Conservation (phyloP, 2,113 vertebrate species). For the Cebus imitator region DNA sequence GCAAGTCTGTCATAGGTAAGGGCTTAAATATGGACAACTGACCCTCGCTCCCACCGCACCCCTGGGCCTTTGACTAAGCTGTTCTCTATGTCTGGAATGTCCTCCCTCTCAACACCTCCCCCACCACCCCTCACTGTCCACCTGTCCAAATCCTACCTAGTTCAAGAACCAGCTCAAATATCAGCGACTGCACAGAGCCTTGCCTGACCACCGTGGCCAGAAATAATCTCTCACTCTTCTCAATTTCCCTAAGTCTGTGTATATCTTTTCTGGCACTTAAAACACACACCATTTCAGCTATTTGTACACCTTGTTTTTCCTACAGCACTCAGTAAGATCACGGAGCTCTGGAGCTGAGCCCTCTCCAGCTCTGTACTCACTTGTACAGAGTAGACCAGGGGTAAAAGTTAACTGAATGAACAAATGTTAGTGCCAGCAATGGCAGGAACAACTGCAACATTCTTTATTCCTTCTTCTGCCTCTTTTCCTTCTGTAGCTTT, state of each 20-base stretch:
- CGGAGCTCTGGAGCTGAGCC: background rate
- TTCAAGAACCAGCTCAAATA: constrained; percentile 73
- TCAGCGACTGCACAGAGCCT: constrained; percentile 55
- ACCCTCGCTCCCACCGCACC: background rate
- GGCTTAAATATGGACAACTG: background rate
- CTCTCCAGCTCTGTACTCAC: background rate
- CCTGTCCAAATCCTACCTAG: constrained; percentile 77
- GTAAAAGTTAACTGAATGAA: background rate
- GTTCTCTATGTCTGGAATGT: constrained; percentile 76
- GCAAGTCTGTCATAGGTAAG: background rate
- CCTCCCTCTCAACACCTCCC: constrained; percentile 49
- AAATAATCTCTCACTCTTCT: constrained; percentile 66
- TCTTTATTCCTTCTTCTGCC: background rate
- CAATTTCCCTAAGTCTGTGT: constrained; percentile 6
- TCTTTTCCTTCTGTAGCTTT: background rate
- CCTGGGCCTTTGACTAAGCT: constrained; percentile 58
- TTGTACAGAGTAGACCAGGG: background rate
- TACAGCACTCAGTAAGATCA: background rate
- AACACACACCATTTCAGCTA: background rate
- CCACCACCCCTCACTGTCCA: constrained; percentile 43
- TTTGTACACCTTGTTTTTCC: background rate
- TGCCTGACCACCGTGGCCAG: constrained; percentile 30
- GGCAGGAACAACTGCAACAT: background rate
- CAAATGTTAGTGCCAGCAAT: background rate
- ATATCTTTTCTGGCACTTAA: background rate